A percentile compares a stretch with the other conserved stretches of the same genome.
Evolutionary conservation across 92 coral and sea anemone species (phyloP).

Genomic region (Palythoa grandis): DNA sequence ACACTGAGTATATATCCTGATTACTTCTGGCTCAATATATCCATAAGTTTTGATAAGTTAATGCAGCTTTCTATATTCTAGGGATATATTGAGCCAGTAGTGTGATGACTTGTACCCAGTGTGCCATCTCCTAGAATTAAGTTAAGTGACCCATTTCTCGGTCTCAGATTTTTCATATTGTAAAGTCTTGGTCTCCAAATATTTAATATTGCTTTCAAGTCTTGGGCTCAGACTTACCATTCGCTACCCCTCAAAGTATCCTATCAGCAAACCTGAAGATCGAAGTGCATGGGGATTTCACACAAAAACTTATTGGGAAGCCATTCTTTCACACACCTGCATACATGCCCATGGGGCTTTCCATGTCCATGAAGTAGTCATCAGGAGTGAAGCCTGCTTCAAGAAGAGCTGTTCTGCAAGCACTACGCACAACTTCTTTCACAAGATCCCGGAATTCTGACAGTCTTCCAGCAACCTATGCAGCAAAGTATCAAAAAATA

Average conservation of each 20-base stretch:
- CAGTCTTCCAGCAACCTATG: conserved; percentile 95
- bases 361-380: conserved; percentile 97
- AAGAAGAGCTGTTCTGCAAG: conserved; percentile 94
- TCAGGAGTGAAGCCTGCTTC: conserved; percentile 99
- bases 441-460: conserved; percentile 99
- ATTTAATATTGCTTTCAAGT: too few relatives aligned
- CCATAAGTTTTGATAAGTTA: too few relatives aligned
- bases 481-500: neutral
- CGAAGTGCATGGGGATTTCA: neutral
- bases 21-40: too few relatives aligned
- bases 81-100: too few relatives aligned
- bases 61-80: too few relatives aligned
- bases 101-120: too few relatives aligned
- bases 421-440: conserved; percentile 97
- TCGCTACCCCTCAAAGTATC: neutral
- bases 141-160: too few relatives aligned
- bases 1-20: too few relatives aligned
- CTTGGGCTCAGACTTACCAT: neutral
- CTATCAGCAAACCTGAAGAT: neutral
- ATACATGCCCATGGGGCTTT: conserved; percentile 98
- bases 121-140: too few relatives aligned
- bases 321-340: conserved; percentile 56
- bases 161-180: too few relatives aligned
- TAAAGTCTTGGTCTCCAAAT: too few relatives aligned
- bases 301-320: neutral